These are phyloP conservation scores for Bovichtus variegatus DNA, from an alignment of 2,797 vertebrate genomes.

Conservation along the genomic window DNA sequence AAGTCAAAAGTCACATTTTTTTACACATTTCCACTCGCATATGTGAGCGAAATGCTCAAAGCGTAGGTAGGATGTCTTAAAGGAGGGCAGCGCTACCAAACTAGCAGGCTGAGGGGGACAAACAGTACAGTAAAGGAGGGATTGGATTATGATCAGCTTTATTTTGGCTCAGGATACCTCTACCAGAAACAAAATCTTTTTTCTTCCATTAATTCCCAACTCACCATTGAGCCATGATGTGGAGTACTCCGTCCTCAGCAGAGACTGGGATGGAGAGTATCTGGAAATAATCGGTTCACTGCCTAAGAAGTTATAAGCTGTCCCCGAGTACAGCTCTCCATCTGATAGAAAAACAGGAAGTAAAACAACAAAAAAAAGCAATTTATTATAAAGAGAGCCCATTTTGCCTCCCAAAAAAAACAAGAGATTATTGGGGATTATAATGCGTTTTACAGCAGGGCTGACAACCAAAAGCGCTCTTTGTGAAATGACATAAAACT, in stretches of 20 bases:
- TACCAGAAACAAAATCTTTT: background rate
- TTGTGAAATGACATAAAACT: slow-evolving; percentile 35
- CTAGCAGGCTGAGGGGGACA: background rate
- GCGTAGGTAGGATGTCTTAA: background rate
- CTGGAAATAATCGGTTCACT: slow-evolving; percentile 96
- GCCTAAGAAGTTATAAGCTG: slow-evolving; percentile 95
- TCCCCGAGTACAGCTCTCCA: slow-evolving; percentile 95
- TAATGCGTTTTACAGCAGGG: slow-evolving; percentile 24
- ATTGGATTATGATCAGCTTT: background rate
- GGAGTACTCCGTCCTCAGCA: slow-evolving; percentile 94
- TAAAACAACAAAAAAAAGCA: slow-evolving; percentile 29
- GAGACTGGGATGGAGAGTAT: slow-evolving; percentile 88
- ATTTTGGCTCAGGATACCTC: background rate
- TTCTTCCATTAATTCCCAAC: slow-evolving; percentile 35
- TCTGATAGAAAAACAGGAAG: slow-evolving; percentile 81
- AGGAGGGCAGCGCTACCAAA: background rate
- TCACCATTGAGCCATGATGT: slow-evolving; percentile 99
- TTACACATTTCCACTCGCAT: background rate
- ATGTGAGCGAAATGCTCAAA: background rate
- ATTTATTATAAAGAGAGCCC: slow-evolving; percentile 13
- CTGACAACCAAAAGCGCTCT: slow-evolving; percentile 37
- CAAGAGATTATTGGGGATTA: slow-evolving; percentile 54
- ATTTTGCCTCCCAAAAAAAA: slow-evolving; percentile 11
- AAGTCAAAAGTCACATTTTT: background rate
- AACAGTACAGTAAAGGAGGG: background rate